These are phyloP conservation scores for Spea bombifrons DNA, from an alignment of 2,113 vertebrate species.

Conservation along the genomic window DNA sequence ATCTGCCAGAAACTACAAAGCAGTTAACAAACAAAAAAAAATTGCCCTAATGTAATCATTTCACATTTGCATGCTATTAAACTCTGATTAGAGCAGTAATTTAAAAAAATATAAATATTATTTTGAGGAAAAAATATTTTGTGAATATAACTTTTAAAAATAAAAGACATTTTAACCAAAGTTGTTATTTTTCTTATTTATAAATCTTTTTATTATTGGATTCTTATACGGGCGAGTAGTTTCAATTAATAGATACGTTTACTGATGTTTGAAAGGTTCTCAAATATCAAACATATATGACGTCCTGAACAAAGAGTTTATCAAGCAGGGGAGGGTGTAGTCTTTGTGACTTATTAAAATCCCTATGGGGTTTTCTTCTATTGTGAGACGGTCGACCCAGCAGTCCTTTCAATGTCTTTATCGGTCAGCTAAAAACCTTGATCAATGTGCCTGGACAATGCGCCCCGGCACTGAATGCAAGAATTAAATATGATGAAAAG, in stretches of 20 bases:
- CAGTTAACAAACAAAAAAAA: neutral
- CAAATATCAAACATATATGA: conserved; percentile 6
- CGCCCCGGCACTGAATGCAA: conserved; percentile 5
- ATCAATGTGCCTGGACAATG: conserved; percentile 13
- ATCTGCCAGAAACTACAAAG: neutral
- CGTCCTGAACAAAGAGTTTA: neutral
- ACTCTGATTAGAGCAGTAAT: neutral
- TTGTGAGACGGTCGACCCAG: conserved; percentile 24
- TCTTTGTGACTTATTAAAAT: conserved; percentile 21
- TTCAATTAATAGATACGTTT: neutral
- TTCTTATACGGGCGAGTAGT: neutral
- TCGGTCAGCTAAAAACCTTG: conserved; percentile 28
- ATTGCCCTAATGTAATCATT: neutral
- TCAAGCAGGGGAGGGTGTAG: conserved; percentile 2
- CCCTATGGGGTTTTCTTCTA: conserved; percentile 28
- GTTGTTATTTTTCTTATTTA: too few species aligned
- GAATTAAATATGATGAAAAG: neutral
- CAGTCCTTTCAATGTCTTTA: conserved; percentile 40
- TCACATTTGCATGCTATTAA: neutral
- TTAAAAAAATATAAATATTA: neutral
- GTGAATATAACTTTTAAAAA: too few species aligned
- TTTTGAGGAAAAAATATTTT: too few species aligned
- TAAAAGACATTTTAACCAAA: too few species aligned
- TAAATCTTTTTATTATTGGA: neutral
- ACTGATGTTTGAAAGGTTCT: conserved; percentile 4